Base-by-base conservation (phyloP, 2,888 invertebrate species). In the Cephus runcator region DNA sequence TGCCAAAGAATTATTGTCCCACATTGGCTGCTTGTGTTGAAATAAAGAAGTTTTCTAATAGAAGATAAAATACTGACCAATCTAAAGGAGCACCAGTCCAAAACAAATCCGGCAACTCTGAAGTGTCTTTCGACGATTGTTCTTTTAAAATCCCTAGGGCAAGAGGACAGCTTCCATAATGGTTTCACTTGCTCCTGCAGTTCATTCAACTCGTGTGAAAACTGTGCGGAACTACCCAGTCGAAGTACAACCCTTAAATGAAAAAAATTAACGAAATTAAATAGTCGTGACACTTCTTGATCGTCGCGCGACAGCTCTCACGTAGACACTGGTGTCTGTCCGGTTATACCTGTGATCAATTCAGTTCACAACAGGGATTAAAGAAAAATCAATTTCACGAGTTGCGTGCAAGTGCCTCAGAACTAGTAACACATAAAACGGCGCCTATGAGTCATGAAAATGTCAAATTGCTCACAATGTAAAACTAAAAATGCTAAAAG, bases 51-150 rank as follows among this genome's bases (percentile, higher is more conserved):
- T 36, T 36, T 15, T 15, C 40, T 40, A 40, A 40, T 40, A 6
- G 12, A 15, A 40, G 15, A 40, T 40, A 1, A 40, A 40, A 15
- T 40, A 40, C 40, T 92, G 88, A 97, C 96, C 93, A 98, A 92
- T 91, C 95, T 94, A 90, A 98, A 98, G 76, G 95, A 95, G 87
- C 98, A 98, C 98, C 98, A 98, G 90, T 98, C 98, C 30, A 98
- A 91, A 56, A 95, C 94, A 86, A 97, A 95, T 0, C 95, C 95
- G 12, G 95, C 95, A 80, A 95, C 95, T 81, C 97, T 93, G 90
- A 98, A 98, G 79, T 95, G 93, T 84, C 96, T 93, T 89, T 98
- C 97, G 0, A 97, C 96, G 0, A 96, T 96, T 0, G 97, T 97
- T 79, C 96, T 93, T 90, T 97, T 98, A 89, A 96, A 97, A 85